phyloP scores from a whole-genome alignment of 1,140 invertebrate genomes.

The Drusus annulatus region DNA sequence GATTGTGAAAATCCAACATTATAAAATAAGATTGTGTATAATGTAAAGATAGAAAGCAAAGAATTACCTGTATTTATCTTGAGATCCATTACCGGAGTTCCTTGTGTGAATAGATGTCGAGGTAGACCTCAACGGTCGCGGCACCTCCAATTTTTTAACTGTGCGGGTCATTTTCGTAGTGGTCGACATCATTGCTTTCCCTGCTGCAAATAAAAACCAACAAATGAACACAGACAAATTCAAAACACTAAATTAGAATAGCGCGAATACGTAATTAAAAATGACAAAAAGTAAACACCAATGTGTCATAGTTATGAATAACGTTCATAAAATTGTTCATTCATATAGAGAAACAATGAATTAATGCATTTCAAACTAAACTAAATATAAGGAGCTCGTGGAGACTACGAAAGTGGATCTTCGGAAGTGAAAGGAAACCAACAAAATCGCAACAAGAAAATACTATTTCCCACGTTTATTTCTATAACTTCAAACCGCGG shows the following conservation, averaged over 20 bases:
- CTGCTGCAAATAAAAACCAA: constrained; percentile 45
- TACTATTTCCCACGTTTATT: neutral
- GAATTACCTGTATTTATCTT: constrained; percentile 69
- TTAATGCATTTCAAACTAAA: neutral
- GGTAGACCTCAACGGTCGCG: constrained; percentile 79
- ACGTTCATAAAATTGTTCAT: neutral
- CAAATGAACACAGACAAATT: constrained; percentile 42
- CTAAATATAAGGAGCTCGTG: neutral
- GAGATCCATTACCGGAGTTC: constrained; percentile 68
- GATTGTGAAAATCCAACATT: too few relatives aligned
- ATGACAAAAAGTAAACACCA: constrained; percentile 43
- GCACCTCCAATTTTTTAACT: constrained; percentile 82
- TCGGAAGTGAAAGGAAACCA: constrained; percentile 29
- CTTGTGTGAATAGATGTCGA: constrained; percentile 69
- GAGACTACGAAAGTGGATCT: neutral
- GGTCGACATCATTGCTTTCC: constrained; percentile 54
- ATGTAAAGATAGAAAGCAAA: neutral
- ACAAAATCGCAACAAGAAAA: constrained; percentile 9
- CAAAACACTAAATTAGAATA: constrained; percentile 31
- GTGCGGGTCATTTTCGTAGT: constrained; percentile 70
- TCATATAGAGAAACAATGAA: constrained; percentile 6
- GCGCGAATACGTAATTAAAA: constrained; percentile 33
- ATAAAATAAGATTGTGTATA: too few relatives aligned
- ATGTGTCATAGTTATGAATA: constrained; percentile 16
- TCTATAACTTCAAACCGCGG: neutral